phyloP scores from a whole-genome alignment of 2,888 invertebrate genomes.

The Cosmia trapezina region DNA sequence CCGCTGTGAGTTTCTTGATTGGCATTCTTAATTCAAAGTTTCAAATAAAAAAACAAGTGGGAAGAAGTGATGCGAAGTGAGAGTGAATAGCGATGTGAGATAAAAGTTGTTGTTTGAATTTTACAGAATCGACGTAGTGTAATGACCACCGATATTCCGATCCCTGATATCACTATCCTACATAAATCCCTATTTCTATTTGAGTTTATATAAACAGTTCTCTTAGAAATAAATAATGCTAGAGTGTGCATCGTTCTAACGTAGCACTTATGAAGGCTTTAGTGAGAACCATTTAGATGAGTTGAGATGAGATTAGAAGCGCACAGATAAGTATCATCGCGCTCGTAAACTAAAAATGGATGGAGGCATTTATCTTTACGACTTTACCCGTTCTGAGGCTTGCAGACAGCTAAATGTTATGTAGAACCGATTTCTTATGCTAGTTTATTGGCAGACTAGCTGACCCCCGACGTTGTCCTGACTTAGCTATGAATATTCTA shows the following conservation, averaged over 20 bases:
- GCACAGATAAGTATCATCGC: conserved; percentile 43
- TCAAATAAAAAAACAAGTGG: too few species aligned
- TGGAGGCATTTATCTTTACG: conserved; percentile 56
- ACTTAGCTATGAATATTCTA: too few species aligned
- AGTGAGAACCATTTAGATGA: conserved; percentile 38
- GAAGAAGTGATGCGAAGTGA: too few species aligned
- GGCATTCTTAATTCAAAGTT: too few species aligned
- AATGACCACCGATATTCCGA: too few species aligned
- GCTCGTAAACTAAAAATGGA: conserved; percentile 58
- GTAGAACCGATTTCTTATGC: conserved; percentile 6
- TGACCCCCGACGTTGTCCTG: too few species aligned
- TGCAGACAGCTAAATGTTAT: conserved; percentile 27
- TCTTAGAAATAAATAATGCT: conserved; percentile 1
- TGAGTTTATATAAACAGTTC: not conserved
- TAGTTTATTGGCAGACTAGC: not conserved
- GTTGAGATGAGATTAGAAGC: conserved; percentile 49
- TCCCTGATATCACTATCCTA: too few species aligned
- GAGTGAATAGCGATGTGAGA: too few species aligned
- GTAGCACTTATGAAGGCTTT: conserved; percentile 37
- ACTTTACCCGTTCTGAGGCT: conserved; percentile 24
- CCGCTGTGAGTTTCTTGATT: too few species aligned
- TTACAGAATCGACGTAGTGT: too few species aligned
- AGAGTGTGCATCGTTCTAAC: not conserved
- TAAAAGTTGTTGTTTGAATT: too few species aligned
- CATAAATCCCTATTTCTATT: not conserved